phyloP scores from a whole-genome alignment of 2,888 invertebrate genomes.

The Rhagophthalmus giganteus region DNA sequence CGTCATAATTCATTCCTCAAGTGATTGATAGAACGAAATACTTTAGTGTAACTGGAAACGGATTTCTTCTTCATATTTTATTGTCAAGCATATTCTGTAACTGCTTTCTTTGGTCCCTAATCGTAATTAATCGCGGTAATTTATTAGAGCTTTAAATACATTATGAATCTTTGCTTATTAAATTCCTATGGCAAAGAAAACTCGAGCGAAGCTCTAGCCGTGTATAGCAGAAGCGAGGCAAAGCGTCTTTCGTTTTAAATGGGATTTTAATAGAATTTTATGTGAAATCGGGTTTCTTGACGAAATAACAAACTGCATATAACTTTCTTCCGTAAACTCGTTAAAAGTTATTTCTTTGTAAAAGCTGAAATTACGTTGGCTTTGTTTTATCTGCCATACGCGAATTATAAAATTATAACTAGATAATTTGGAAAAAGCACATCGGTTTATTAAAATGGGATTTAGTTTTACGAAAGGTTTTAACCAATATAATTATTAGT shows the following conservation, averaged over 20 bases:
- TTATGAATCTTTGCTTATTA: slow-evolving; percentile 32
- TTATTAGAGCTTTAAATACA: slow-evolving; percentile 36
- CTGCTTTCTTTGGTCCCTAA: slow-evolving; percentile 38
- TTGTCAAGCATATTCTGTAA: slow-evolving; percentile 35
- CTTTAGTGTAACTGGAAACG: slow-evolving; percentile 14
- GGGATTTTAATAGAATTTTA: too few species aligned
- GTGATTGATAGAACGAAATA: slow-evolving; percentile 3
- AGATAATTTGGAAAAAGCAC: slow-evolving; percentile 29
- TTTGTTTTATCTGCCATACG: slow-evolving; percentile 17
- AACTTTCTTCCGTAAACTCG: slow-evolving; percentile 17
- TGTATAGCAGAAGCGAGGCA: too few species aligned
- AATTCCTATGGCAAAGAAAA: slow-evolving; percentile 7
- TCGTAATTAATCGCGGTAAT: slow-evolving; percentile 41
- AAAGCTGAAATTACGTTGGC: slow-evolving; percentile 22
- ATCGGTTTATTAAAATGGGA: slow-evolving; percentile 26
- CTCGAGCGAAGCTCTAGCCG: background rate
- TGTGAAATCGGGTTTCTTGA: slow-evolving; percentile 3
- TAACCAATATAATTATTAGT: slow-evolving; percentile 17
- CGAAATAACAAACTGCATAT: slow-evolving; percentile 20
- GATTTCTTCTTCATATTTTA: slow-evolving; percentile 33
- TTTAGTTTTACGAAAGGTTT: slow-evolving; percentile 25
- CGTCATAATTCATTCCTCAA: background rate
- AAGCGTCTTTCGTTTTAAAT: too few species aligned
- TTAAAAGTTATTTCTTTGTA: slow-evolving; percentile 29
- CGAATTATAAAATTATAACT: slow-evolving; percentile 26